Evolutionary conservation across 2,113 vertebrate genomes (phyloP).

Genomic region (Benitochromis conjunctus): DNA sequence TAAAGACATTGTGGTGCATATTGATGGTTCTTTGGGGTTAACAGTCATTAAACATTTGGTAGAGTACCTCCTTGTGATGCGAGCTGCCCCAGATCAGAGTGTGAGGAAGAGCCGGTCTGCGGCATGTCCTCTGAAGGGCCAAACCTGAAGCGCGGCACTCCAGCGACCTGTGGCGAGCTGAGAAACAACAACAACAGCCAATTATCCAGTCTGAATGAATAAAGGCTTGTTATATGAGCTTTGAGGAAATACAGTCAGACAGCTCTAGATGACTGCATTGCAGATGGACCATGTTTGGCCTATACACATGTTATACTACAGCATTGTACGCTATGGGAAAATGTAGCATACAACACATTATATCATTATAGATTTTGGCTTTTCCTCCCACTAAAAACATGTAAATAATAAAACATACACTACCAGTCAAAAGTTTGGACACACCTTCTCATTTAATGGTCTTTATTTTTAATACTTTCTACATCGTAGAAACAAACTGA

Average conservation of each 20-base stretch:
- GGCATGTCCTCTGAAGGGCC: constrained; percentile 87
- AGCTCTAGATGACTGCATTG: neutral
- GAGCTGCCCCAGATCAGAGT: constrained; percentile 91
- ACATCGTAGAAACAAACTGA: rapidly evolving
- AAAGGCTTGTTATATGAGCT: rapidly evolving
- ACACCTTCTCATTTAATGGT: rapidly evolving
- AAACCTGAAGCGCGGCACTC: constrained; percentile 89
- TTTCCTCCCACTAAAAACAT: neutral
- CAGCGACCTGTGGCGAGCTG: constrained; percentile 92
- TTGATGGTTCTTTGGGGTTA: rapidly evolving
- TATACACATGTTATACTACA: rapidly evolving
- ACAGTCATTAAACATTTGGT: neutral
- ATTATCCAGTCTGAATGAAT: neutral
- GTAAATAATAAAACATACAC: too few species aligned
- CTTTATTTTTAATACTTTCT: neutral
- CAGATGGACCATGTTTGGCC: neutral
- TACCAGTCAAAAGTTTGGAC: neutral
- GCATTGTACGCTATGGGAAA: rapidly evolving
- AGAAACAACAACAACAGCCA: neutral
- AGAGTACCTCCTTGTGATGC: constrained; percentile 92
- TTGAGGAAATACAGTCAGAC: neutral
- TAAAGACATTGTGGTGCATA: neutral
- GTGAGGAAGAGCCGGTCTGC: constrained; percentile 88
- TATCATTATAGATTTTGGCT: neutral
- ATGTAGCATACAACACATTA: rapidly evolving